Evolutionary conservation across 2,888 invertebrate species (phyloP), one percentile per base, ranked within the genome.

Genomic region (Teinopalpus imperialis): DNA sequence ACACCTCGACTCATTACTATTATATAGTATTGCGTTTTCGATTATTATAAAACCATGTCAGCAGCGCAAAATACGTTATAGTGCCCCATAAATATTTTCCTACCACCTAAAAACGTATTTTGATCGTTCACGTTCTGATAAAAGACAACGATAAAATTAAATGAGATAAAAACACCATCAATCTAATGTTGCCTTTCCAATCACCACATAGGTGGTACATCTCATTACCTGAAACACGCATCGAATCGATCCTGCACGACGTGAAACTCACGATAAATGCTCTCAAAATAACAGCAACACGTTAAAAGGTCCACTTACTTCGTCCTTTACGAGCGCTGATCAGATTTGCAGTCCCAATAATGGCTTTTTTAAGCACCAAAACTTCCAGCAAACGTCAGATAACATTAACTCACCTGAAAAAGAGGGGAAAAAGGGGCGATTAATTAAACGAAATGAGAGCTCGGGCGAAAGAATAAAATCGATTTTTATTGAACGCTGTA

Each of bases 371-470:
- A 53, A 46, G 47, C 47, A 43, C 45, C 51, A 44, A 51, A 47
- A 54, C 43, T 43, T 24, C 50, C 49, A 45, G 35, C 26, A 26
- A 26, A 52, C 40, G 34, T 50, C 46, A 46, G 42, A 50, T 53
- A 48, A 48, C 51, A 54, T 56, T 48, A 49, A 54, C 75, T 66
- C 69, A 76, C 76, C 76, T 76, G 74, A 57, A 69, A 74, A 59
- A 57, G 49, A 56, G 57, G 53, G n/a, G n/a, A n/a, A 67, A 57
- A 64, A 61, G 54, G 7, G 34, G 49, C 49, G 44, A 58, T 61
- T 60, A 65, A 68, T 71, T 68, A 69, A 66, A 64, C 43, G 55
- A 53, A 61, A 54, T 54, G 49, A 63, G 53, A 47, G 39, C 51
- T 56, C 49, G 14, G 32, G 46, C 30, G 42, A 42, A 56, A 48